Evolutionary conservation across 2,797 vertebrate species (phyloP), one percentile per base, ranked within the genome.

Genomic region (Benthosema pterotum): DNA sequence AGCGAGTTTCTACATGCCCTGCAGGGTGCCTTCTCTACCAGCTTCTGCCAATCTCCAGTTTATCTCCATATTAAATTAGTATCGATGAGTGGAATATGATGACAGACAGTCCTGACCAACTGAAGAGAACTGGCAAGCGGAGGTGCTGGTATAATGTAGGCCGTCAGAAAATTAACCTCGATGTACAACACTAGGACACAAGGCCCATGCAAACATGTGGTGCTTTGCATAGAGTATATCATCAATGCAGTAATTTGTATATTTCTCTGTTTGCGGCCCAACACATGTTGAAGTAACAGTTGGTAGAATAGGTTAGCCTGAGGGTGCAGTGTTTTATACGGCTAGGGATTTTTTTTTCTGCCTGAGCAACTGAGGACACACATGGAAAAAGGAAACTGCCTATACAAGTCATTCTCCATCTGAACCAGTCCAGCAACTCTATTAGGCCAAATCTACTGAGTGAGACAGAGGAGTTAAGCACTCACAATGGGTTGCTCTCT

Each of bases 1-100:
- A 83, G 83, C 93, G 86, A 91, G 98, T 95, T 86, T 63, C 86
- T 88, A 95, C 98, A 96, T 86, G 98, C 91, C 93, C 88, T 63
- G 60, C 52, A 78, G 80, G 90, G 75, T n/a, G 71, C 58, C 72
- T 32, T 14, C 59, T 73, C 69, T 53, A 52, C 62, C 66, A 51
- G 13, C 51, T 74, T 71, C 71, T 78, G 75, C 61, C 65, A 47
- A 38, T 58, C 17, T 15, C 5, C 43, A 42, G 19, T 48, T 22
- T 22, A 45, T 5, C 13, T 53, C 51, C 51, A 5, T 14, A 61
- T 43, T 63, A 53, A 13, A 51, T 38, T 38, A 38, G 15, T 11
- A 45, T 1, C 12, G 54, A 80, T 18, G 16, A 68, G 17, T 7
- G 6, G 12, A 63, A 52, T 69, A 38, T 61, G 45, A 47, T 16